phyloP scores from a whole-genome alignment of 2,797 vertebrate genomes.

The Vultur gryphus region DNA sequence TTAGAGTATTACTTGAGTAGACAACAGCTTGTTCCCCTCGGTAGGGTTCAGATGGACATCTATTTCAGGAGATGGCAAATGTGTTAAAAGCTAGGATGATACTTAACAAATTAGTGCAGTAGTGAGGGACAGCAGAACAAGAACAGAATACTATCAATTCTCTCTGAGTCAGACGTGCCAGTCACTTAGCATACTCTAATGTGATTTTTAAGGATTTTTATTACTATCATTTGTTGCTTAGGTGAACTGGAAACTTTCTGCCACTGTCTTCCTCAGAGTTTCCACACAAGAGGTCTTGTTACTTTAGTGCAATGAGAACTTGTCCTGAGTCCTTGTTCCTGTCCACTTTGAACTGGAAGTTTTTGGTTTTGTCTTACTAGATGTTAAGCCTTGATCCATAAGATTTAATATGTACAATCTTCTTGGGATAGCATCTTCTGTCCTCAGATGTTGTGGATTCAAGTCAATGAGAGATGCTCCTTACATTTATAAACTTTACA shows the following conservation, averaged over 20 bases:
- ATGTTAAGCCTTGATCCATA: background rate
- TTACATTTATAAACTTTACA: background rate
- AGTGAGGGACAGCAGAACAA: background rate
- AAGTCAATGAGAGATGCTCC: background rate
- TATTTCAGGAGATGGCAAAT: background rate
- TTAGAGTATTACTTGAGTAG: background rate
- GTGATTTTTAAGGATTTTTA: background rate
- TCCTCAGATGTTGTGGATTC: background rate
- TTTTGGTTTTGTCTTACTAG: background rate
- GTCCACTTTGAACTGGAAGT: background rate
- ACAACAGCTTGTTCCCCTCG: background rate
- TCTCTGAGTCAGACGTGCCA: background rate
- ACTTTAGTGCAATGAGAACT: background rate
- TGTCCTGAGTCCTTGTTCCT: background rate
- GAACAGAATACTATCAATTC: background rate
- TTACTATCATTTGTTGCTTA: background rate
- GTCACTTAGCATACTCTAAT: background rate
- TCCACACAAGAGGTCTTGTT: background rate
- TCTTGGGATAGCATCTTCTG: background rate
- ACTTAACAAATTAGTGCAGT: background rate
- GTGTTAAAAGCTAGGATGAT: background rate
- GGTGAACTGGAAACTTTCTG: background rate
- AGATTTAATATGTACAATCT: background rate
- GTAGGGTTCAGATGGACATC: background rate
- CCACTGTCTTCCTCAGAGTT: background rate